Evolutionary conservation across 2,113 vertebrate genomes (phyloP).

Genomic region (Saguinus imperator): DNA sequence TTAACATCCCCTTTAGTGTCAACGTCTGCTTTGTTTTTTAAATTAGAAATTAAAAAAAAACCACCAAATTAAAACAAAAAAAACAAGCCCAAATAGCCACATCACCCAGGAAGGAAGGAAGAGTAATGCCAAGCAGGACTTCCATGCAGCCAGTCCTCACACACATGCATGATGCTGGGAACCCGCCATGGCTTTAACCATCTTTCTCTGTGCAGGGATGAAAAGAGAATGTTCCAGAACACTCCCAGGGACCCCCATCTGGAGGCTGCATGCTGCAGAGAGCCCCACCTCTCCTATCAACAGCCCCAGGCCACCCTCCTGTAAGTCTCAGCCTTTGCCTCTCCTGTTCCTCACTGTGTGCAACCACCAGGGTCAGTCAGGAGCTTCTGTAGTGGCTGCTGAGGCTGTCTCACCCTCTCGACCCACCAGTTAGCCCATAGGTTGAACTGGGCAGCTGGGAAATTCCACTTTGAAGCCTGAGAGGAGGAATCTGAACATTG

Average conservation of each 20-base stretch:
- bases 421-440: too few relatives aligned
- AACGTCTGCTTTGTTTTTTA: too few relatives aligned
- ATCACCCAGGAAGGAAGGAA: neutral
- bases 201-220: neutral
- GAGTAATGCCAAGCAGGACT: neutral
- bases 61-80: too few relatives aligned
- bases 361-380: rapidly evolving
- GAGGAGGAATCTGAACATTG: too few relatives aligned
- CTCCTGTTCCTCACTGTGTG: neutral
- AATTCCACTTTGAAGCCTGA: too few relatives aligned
- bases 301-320: rapidly evolving
- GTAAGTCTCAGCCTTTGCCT: neutral
- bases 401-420: neutral
- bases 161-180: rapidly evolving
- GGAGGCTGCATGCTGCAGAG: neutral
- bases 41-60: too few relatives aligned
- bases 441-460: too few relatives aligned
- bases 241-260: too few relatives aligned
- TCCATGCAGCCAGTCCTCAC: neutral
- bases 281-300: too few relatives aligned
- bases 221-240: too few relatives aligned
- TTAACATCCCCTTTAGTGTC: neutral
- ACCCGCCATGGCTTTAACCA: neutral
- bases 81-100: neutral
- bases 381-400: rapidly evolving